These are phyloP conservation scores for Aphodius granarius DNA, from an alignment of 2,888 invertebrate species.

Conservation along the genomic window DNA sequence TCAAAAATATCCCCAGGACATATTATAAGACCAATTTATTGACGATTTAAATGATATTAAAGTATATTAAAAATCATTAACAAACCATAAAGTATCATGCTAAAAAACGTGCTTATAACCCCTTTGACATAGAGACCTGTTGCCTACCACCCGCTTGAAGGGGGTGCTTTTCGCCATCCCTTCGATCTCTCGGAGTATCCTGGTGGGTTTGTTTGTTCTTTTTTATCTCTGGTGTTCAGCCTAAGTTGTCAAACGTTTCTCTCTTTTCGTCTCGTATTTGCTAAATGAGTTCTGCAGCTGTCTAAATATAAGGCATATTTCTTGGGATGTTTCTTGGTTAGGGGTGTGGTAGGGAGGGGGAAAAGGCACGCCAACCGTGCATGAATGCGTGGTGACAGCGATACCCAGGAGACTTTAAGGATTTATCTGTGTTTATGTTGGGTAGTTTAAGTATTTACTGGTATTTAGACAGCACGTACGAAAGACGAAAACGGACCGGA, in stretches of 20 bases:
- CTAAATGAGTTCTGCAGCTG: slow-evolving; percentile 44
- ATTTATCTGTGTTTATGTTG: slow-evolving; percentile 9
- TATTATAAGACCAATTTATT: background rate
- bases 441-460: slow-evolving; percentile 1
- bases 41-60: too few relatives aligned
- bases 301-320: slow-evolving; percentile 39
- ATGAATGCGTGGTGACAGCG: slow-evolving; percentile 1
- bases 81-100: too few relatives aligned
- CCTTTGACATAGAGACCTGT: slow-evolving; percentile 6
- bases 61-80: too few relatives aligned
- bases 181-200: background rate
- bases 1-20: background rate
- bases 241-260: background rate
- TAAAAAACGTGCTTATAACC: background rate
- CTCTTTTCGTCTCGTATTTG: slow-evolving; percentile 37
- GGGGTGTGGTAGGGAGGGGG: background rate
- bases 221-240: background rate
- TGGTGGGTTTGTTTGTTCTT: background rate
- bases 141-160: background rate
- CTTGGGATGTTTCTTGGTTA: background rate
- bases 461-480: slow-evolving; percentile 4
- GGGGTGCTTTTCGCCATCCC: background rate
- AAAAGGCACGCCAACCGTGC: background rate
- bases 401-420: slow-evolving; percentile 6
- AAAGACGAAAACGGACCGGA: background rate